phyloP scores from a whole-genome alignment of 2,888 invertebrate species.

The Sphaeridia pumilis region DNA sequence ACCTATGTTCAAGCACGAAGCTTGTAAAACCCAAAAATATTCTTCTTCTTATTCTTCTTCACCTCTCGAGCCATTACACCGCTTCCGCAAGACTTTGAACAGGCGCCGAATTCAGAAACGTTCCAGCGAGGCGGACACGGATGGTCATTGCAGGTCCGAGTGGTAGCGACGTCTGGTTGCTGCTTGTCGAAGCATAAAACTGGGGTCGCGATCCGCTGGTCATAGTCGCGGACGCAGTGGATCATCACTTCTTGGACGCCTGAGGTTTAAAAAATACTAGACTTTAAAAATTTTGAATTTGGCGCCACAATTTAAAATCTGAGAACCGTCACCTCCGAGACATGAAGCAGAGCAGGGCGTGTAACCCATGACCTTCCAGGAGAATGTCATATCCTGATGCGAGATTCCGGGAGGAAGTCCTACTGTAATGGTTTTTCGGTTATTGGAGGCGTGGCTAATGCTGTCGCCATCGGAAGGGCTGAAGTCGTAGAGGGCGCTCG shows the following conservation, averaged over 20 bases:
- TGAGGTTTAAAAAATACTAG: conserved; percentile 31
- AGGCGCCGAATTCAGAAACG: conserved; percentile 74
- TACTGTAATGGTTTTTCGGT: conserved; percentile 27
- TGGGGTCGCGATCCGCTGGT: conserved; percentile 72
- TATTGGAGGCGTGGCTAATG: conserved; percentile 18
- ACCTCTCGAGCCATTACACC: conserved; percentile 76
- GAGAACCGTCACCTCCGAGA: conserved; percentile 53
- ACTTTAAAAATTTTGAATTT: not conserved
- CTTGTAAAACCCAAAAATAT: not conserved
- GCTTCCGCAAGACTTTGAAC: conserved; percentile 87
- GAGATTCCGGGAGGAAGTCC: conserved; percentile 35
- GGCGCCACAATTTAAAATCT: not conserved
- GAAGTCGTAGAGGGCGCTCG: too few species aligned
- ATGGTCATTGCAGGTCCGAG: conserved; percentile 83
- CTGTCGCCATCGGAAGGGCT: conserved; percentile 32
- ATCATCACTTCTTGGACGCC: conserved; percentile 69
- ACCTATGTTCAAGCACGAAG: not conserved
- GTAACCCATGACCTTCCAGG: conserved; percentile 72
- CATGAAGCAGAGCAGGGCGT: conserved; percentile 91
- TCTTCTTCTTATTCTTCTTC: not conserved
- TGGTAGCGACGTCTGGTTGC: conserved; percentile 69
- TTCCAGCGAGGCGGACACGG: conserved; percentile 73
- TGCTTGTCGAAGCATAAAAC: conserved; percentile 75
- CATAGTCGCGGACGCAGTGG: conserved; percentile 75
- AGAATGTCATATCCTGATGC: conserved; percentile 34